Conservation (phyloP, 2,797 vertebrate species). For the Bovichtus variegatus region DNA sequence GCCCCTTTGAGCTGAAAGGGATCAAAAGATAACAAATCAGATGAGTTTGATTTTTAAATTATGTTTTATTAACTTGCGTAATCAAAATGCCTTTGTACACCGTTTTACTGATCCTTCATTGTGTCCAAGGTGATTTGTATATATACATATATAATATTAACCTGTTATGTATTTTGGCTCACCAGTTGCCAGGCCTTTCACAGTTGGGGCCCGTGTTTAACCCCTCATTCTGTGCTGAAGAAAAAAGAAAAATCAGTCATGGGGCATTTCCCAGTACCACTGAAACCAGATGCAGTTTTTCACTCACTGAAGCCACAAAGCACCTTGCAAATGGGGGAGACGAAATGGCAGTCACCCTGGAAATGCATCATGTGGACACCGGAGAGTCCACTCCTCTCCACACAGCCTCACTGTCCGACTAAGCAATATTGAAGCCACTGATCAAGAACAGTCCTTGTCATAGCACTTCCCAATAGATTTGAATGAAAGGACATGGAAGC, state of each 20-base stretch:
- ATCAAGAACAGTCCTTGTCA: constrained; percentile 86
- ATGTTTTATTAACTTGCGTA: constrained; percentile 81
- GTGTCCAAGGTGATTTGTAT: constrained; percentile 85
- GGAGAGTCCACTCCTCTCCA: constrained; percentile 73
- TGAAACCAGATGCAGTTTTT: constrained; percentile 86
- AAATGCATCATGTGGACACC: constrained; percentile 77
- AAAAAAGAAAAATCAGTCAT: constrained; percentile 57
- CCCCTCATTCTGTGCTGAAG: constrained; percentile 69
- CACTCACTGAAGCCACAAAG: constrained; percentile 84
- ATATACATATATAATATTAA: constrained; percentile 84
- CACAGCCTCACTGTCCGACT: constrained; percentile 83
- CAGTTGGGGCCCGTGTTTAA: constrained; percentile 71
- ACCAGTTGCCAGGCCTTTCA: constrained; percentile 74
- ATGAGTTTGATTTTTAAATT: constrained; percentile 80
- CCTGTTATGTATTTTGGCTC: constrained; percentile 83
- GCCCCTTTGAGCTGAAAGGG: constrained; percentile 73
- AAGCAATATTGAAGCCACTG: constrained; percentile 89
- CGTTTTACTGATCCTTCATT: constrained; percentile 82
- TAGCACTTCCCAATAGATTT: constrained; percentile 88
- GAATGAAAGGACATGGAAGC: constrained; percentile 83
- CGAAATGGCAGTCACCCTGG: constrained; percentile 68
- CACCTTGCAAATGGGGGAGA: constrained; percentile 80
- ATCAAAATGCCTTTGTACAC: constrained; percentile 85
- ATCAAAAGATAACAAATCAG: constrained; percentile 68
- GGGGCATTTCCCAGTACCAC: constrained; percentile 70